A percentile compares a stretch with the other conserved stretches of the same genome.
Conservation (phyloP, 2,113 vertebrate species). For the Bungarus multicinctus region DNA sequence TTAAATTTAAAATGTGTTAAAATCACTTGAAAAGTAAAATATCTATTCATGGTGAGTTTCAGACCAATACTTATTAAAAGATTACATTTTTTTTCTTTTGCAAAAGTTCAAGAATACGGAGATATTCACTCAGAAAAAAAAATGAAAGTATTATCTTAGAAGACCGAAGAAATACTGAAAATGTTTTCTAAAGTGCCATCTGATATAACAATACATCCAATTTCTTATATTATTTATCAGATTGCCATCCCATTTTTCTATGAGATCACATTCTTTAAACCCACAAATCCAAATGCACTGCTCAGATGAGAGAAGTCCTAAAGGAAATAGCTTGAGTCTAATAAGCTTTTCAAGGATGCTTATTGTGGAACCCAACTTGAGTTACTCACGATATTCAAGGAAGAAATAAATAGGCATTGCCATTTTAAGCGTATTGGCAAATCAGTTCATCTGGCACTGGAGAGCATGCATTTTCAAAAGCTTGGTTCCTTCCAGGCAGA, state of each 20-base stretch:
- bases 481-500: background rate
- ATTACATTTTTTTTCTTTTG: background rate
- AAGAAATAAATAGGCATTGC: background rate
- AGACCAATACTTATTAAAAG: background rate
- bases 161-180: background rate
- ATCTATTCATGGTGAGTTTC: background rate
- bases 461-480: conserved; percentile 11
- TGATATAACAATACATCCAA: background rate
- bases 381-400: background rate
- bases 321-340: background rate
- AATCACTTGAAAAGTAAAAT: background rate
- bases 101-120: background rate
- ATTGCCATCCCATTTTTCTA: background rate
- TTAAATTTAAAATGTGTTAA: background rate
- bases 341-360: background rate
- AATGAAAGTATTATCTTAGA: background rate
- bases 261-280: background rate
- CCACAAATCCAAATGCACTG: background rate
- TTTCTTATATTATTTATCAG: background rate
- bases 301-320: background rate
- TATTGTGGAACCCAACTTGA: background rate
- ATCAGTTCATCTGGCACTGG: background rate
- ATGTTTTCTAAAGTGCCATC: background rate
- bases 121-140: background rate
- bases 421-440: background rate